Evolutionary conservation across 64 coral and sea anemone genomes (phyloP), one percentile per base, ranked within the genome.

Genomic region (Montipora sp.): DNA sequence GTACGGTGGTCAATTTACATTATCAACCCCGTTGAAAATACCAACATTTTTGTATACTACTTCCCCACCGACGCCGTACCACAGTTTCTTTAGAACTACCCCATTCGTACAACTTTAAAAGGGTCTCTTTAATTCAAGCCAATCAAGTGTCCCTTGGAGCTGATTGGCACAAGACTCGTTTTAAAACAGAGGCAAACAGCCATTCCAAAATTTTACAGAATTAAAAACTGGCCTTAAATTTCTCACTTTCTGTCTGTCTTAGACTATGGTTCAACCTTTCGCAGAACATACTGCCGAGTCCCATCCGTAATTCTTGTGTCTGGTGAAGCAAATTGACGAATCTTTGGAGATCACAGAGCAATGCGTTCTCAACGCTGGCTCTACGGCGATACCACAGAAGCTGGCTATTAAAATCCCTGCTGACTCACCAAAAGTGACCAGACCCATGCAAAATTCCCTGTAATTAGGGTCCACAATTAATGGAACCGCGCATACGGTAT

Each of bases 391-490:
- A 19, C 95, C 95, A 13, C 81, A 20, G 43, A 98, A 77, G 13
- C 92, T 94, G 8, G 91, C 95, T 59, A 98, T 22, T 13, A 98
- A 80, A 0, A 93, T 89, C 2, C 95, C 95, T 1, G 73, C 22
- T 2, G 92, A 90, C 18, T 88, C 91, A 1, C 95, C 95, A 7
- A 91, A 73, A 4, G 95, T 98, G 6, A 98, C 92, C 48, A 98
- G 51, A 12, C 95, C 95, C 60, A 98, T 15, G 74, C 92, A 98
- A 60, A 98, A 98, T 74, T 98, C 95, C 46, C 60, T 89, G 65
- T 98, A 94, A 4, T 90, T 79, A 7, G 95, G 92, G 46, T 98
- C 95, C 8, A 94, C 82, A 12, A 75, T 19, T 2, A 92, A 76
- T 12, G 87, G 95, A 2, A 98, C 75, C 11, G 92, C 72, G 23